Base-by-base conservation (phyloP, 2,797 vertebrate species). In the Saxicola maurus region DNA sequence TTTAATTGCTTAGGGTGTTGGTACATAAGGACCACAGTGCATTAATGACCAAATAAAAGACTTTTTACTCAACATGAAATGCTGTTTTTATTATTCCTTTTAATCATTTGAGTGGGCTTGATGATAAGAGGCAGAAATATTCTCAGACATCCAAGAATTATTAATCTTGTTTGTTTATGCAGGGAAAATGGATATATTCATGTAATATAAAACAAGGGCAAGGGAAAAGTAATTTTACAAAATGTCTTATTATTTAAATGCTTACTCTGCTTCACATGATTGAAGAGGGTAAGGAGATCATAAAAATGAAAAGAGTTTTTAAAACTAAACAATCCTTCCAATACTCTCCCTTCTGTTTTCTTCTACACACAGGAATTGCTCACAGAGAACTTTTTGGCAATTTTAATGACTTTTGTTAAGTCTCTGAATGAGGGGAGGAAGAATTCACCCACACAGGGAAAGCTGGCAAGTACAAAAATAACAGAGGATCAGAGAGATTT, bases 391-490 rank as follows among this genome's bases (percentile, higher is more conserved):
- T 89, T 86, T 57, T 19, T 67, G 40, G 45, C 56, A 85, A 84
- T 84, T 91, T 85, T 84, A 96, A 90, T 86, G 53, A 68, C 71
- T 89, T 94, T 71, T 86, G 27, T 86, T 81, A 76, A 88, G 53
- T 51, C 40, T 93, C 66, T 82, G 68, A 61, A 53, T 2, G 37
- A 86, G 42, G 6, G 9, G 37, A 74, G 30, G 24, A 60, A 75
- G 79, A 53, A 53, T 23, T 48, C 12, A 60, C 42, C 71, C 86
- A 27, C 91, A 37, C 3, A 23, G 69, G 68, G 73, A 86, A 80
- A 84, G 42, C 27, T 80, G 24, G 10, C 0, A 2, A 91, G 25
- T 43, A 24, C 21, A 72, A 83, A 82, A 66, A 55, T 31, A 80
- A 35, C 28, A 72, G 6, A 67, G 27, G 23, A 46, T 27, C 37